Evolutionary conservation across 64 coral and sea anemone genomes (phyloP).

Genomic region (Catalaphyllia jardinei): DNA sequence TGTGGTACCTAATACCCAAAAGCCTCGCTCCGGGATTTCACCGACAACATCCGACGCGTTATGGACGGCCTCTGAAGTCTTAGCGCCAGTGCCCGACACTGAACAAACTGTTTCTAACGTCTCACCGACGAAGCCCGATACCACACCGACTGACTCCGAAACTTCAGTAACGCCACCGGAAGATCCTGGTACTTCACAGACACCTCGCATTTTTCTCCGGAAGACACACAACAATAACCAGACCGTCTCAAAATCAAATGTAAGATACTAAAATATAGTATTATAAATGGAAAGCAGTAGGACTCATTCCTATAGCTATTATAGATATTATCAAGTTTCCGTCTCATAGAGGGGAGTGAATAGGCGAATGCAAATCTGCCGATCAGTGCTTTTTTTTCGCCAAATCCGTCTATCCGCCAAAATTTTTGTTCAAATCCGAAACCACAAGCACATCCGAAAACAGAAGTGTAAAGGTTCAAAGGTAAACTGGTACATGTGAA

Average conservation of each 20-base stretch:
- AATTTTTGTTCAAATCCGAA: too few relatives aligned
- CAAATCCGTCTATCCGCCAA: too few relatives aligned
- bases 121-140: not conserved
- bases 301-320: too few relatives aligned
- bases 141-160: not conserved
- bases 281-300: too few relatives aligned
- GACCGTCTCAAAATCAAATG: not conserved
- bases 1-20: not conserved
- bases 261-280: not conserved
- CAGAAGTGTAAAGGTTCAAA: too few relatives aligned
- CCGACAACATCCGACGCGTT: not conserved
- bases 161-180: not conserved
- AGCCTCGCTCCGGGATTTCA: not conserved
- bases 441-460: too few relatives aligned
- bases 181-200: not conserved
- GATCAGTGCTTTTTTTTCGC: too few relatives aligned
- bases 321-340: too few relatives aligned
- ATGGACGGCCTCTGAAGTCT: not conserved
- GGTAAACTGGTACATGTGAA: too few relatives aligned
- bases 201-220: not conserved
- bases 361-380: too few relatives aligned
- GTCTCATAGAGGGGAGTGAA: too few relatives aligned
- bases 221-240: not conserved
- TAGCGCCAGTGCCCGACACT: not conserved
- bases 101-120: not conserved